A percentile compares a stretch with the other conserved stretches of the same genome.
phyloP scores from a whole-genome alignment of 2,888 invertebrate genomes.

The Trichogramma dendrolimi region DNA sequence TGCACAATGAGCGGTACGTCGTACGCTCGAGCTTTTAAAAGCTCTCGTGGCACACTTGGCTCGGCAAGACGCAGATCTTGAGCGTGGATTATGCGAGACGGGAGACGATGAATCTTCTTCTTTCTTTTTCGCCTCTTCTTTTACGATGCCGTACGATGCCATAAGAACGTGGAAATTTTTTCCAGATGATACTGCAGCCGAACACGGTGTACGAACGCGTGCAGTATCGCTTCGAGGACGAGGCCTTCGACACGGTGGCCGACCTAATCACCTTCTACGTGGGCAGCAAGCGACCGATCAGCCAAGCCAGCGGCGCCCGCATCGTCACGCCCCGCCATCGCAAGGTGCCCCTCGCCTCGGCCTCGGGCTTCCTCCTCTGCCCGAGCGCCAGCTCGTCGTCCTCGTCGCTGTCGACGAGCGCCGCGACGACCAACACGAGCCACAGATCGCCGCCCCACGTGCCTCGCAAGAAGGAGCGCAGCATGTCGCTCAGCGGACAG shows the following conservation, averaged over 20 bases:
- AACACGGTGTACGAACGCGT: slow-evolving; percentile 88
- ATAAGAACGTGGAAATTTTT: not conserved
- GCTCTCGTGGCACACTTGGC: not conserved
- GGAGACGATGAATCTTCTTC: not conserved
- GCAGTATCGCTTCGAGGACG: slow-evolving; percentile 91
- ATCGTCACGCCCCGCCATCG: slow-evolving; percentile 83
- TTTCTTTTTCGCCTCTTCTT: not conserved
- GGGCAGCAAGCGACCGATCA: slow-evolving; percentile 84
- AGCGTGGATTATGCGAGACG: not conserved
- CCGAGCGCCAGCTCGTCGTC: slow-evolving; percentile 56
- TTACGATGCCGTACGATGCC: not conserved
- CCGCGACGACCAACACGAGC: not conserved
- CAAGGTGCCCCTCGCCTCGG: slow-evolving; percentile 63
- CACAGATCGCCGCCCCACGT: slow-evolving; percentile 47
- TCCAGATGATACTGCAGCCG: slow-evolving; percentile 75
- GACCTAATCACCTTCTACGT: slow-evolving; percentile 92
- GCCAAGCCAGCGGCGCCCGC: slow-evolving; percentile 80
- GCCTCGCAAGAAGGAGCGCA: slow-evolving; percentile 64
- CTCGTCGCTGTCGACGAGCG: slow-evolving; percentile 54
- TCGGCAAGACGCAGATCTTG: no score
- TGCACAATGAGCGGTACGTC: not conserved
- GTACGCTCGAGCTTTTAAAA: not conserved
- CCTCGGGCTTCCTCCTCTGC: slow-evolving; percentile 39
- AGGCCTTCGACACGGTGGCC: slow-evolving; percentile 87
- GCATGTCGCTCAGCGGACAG: slow-evolving; percentile 66